These are phyloP conservation scores for Orchestia grillus DNA, from an alignment of 1,140 invertebrate genomes.

Conservation along the genomic window DNA sequence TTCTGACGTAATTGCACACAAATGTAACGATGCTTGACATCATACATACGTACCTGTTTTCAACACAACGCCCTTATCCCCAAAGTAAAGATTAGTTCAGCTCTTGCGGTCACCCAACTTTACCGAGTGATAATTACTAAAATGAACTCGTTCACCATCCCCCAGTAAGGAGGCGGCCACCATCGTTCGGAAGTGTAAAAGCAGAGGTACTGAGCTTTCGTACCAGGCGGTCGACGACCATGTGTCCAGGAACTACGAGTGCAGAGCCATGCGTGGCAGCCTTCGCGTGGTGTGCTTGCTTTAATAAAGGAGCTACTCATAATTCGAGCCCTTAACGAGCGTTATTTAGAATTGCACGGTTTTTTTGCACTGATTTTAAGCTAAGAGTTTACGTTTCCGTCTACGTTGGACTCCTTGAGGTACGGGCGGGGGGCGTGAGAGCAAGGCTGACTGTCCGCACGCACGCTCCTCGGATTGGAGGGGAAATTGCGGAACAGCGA, in stretches of 20 bases:
- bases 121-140: background rate
- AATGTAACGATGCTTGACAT: background rate
- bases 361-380: background rate
- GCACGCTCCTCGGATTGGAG: background rate
- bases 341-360: background rate
- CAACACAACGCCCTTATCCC: background rate
- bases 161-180: too few relatives aligned
- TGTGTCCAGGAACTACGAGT: background rate
- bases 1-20: background rate
- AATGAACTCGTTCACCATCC: background rate
- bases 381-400: background rate
- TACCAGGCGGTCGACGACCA: background rate
- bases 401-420: background rate
- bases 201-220: too few relatives aligned
- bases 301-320: background rate
- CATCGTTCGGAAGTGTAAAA: too few relatives aligned
- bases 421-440: too few relatives aligned
- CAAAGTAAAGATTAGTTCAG: background rate
- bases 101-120: background rate
- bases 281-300: background rate
- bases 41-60: background rate
- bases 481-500: background rate
- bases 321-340: background rate
- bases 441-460: background rate
- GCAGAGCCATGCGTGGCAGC: background rate